Evolutionary conservation across 2,797 vertebrate genomes (phyloP), one percentile per base, ranked within the genome.

Genomic region (Dendrocincla tyrannina): DNA sequence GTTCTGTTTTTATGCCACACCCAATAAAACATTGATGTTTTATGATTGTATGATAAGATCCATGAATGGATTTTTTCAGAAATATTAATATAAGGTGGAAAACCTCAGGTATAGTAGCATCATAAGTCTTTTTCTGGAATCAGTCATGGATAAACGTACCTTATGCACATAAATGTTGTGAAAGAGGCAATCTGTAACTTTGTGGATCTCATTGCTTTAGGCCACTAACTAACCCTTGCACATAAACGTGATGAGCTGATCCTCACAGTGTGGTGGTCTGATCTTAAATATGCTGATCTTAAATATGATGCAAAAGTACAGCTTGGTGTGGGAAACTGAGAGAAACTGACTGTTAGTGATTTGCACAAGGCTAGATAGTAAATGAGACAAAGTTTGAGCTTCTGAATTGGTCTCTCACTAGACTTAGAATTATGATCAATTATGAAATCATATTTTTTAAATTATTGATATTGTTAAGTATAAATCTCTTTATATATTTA

Each of bases 11-110:
- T 7, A 6, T 79, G 37, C 12, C 33, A 42, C 10, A 25, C 3
- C 1, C 19, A 25, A 2, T 55, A 83, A 81, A 88, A 64, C 39
- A 17, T 4, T 3, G 0, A 27, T 7, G 3, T 46, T 16, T 3
- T 3, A 7, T 70, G 32, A 13, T n/a, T 67, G 24, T 37, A 28
- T 13, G 0, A 23, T 60, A 18, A 91, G 15, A 55, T 67, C 11
- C 25, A 46, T 4, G 9, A 30, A 27, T 42, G 8, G 4, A 5
- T 42, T 53, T 53, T n/a, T 93, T 66, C 30, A 32, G 52, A 4
- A 39, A 0, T 56, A 23, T 23, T 89, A 41, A 23, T 70, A 4
- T 62, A 11, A 13, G n/a, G 20, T 63, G 18, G 4, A 81, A 81
- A 88, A 56, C 22, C 23, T 94, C 15, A 15, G 63, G 5, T 52